These are phyloP conservation scores for Cottoperca gobio DNA, from an alignment of 2,797 vertebrate genomes.

Conservation along the genomic window DNA sequence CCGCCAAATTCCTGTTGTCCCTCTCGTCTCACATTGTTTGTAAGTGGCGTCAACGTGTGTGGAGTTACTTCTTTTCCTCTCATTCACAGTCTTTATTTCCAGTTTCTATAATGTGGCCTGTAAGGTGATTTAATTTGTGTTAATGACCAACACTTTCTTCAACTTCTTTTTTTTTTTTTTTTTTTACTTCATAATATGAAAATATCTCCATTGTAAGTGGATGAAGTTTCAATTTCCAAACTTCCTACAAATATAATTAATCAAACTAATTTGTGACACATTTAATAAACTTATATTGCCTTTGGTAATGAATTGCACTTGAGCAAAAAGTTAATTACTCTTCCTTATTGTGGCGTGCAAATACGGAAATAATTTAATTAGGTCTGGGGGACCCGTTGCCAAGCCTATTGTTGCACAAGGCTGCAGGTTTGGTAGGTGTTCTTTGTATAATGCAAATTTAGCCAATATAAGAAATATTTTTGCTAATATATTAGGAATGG, in stretches of 20 bases:
- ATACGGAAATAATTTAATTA: slow-evolving; percentile 73
- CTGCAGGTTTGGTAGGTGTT: slow-evolving; percentile 34
- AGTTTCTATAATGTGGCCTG: not conserved
- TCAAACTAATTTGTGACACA: slow-evolving; percentile 76
- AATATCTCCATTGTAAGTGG: slow-evolving; percentile 65
- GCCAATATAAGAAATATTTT: not conserved
- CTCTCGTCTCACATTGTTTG: slow-evolving; percentile 19
- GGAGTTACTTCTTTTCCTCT: slow-evolving; percentile 3
- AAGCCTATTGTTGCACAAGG: slow-evolving; percentile 43
- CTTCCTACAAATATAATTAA: slow-evolving; percentile 74
- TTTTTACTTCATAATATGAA: slow-evolving; percentile 56
- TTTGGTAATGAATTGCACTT: slow-evolving; percentile 75
- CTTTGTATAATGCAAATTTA: slow-evolving; percentile 18
- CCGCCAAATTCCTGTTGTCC: slow-evolving; percentile 45
- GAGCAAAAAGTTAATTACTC: slow-evolving; percentile 74
- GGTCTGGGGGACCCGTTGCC: slow-evolving; percentile 39
- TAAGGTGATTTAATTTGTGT: slow-evolving; percentile 66
- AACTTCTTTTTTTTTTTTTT: slow-evolving; percentile 28
- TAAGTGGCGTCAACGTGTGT: slow-evolving; percentile 1
- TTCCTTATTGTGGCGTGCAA: slow-evolving; percentile 68
- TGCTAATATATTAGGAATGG: not conserved
- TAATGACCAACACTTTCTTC: slow-evolving; percentile 64
- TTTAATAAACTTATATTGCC: slow-evolving; percentile 75
- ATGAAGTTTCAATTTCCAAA: slow-evolving; percentile 71
- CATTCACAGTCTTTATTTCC: not conserved